phyloP scores from a whole-genome alignment of 2,888 invertebrate genomes.

The Cephonodes hylas region DNA sequence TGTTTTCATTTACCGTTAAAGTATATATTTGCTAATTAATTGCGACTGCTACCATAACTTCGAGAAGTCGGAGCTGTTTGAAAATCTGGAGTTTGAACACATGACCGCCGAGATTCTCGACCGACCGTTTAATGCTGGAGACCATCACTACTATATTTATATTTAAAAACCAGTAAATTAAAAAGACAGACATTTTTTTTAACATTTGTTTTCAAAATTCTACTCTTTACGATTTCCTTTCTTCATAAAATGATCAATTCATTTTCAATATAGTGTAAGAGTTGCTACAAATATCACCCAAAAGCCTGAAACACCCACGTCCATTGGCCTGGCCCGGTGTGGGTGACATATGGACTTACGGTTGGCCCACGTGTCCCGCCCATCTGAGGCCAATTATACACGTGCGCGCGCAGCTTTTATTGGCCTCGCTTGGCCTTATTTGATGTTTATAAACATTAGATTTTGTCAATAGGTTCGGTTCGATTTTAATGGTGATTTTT shows the following conservation, averaged over 20 bases:
- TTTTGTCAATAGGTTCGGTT: background rate
- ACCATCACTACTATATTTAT: no score
- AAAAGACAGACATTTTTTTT: no score
- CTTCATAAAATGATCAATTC: background rate
- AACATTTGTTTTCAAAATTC: no score
- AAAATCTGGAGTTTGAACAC: no score
- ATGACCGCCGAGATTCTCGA: no score
- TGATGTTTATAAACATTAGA: background rate
- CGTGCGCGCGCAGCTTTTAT: slow-evolving; percentile 37
- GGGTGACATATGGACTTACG: slow-evolving; percentile 63
- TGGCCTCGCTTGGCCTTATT: background rate
- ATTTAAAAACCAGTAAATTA: no score
- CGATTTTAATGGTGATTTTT: background rate
- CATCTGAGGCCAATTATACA: slow-evolving; percentile 53
- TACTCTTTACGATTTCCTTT: no score
- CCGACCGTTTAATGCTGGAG: no score
- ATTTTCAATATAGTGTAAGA: background rate
- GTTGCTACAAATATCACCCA: background rate
- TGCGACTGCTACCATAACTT: no score
- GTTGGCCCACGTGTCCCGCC: slow-evolving; percentile 59
- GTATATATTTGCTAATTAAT: no score
- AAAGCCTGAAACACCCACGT: background rate
- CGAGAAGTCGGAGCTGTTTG: no score
- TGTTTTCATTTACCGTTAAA: no score
- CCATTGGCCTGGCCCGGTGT: slow-evolving; percentile 9